Evolutionary conservation across 2,888 invertebrate species (phyloP).

Genomic region (Sphaerophoria rueppellii): DNA sequence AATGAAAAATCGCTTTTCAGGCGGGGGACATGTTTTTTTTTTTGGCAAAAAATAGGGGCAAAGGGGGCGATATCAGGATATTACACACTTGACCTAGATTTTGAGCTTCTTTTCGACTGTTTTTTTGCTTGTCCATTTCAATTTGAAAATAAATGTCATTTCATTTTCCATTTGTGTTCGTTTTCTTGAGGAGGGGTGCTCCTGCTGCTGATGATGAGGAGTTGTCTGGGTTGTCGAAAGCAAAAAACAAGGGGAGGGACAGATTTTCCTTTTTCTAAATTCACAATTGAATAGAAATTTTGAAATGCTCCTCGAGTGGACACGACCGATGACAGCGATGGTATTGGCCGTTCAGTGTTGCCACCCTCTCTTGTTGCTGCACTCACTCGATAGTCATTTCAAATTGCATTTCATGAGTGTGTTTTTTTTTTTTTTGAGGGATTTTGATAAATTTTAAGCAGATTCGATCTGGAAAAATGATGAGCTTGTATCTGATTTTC

Average conservation of each 20-base stretch:
- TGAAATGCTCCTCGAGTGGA: constrained; percentile 9
- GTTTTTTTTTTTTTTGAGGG: not conserved
- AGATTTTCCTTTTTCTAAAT: not conserved
- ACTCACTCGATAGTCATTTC: constrained; percentile 36
- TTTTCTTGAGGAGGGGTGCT: not conserved
- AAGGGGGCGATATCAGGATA: constrained; percentile 52
- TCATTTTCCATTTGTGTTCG: constrained; percentile 32
- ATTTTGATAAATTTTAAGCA: constrained; percentile 62
- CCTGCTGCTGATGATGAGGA: not conserved
- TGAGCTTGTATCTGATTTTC: constrained; percentile 41
- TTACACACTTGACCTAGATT: constrained; percentile 72
- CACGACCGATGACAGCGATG: constrained; percentile 15
- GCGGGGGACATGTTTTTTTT: too few species aligned
- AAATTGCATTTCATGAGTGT: constrained; percentile 29
- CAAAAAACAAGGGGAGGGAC: not conserved
- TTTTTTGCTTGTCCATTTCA: constrained; percentile 67
- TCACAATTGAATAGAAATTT: constrained; percentile 22
- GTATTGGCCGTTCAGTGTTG: constrained; percentile 9
- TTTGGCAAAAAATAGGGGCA: constrained; percentile 12
- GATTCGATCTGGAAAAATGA: constrained; percentile 62
- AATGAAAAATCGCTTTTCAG: constrained; percentile 61
- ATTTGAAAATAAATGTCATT: constrained; percentile 72
- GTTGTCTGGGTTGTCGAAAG: constrained; percentile 11
- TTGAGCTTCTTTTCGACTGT: constrained; percentile 20
- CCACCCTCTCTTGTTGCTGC: constrained; percentile 29